A percentile compares a stretch with the other conserved stretches of the same genome.
Conservation (phyloP, 2,888 invertebrate genomes). For the Tuta absoluta region DNA sequence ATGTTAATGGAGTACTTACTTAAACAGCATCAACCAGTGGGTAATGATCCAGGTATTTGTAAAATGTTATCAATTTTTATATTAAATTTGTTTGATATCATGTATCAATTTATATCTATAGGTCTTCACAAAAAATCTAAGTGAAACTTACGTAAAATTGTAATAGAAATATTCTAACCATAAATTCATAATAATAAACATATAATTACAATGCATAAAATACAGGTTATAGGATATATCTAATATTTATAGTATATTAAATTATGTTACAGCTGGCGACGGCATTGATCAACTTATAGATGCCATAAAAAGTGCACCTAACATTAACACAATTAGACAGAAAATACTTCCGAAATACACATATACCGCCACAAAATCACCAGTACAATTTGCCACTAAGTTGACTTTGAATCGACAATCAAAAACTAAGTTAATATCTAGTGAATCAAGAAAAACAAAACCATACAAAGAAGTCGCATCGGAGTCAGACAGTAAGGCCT, state of each 20-base stretch:
- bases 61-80: not conserved
- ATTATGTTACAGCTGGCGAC: constrained; percentile 54
- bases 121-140: no score
- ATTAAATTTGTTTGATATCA: not conserved
- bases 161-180: no score
- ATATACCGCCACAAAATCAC: not conserved
- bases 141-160: no score
- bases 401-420: not conserved
- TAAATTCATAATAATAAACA: no score
- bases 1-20: constrained; percentile 66
- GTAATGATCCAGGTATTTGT: constrained; percentile 53
- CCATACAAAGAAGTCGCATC: constrained; percentile 27
- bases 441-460: constrained; percentile 17
- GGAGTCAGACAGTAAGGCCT: constrained; percentile 28
- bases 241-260: not conserved
- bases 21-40: constrained; percentile 50
- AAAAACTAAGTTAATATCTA: not conserved
- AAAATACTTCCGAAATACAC: constrained; percentile 36
- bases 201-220: no score
- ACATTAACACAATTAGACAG: constrained; percentile 56
- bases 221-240: constrained; percentile 1
- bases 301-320: constrained; percentile 66
- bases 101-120: not conserved
- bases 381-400: no score
- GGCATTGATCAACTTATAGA: constrained; percentile 69